Conservation (phyloP, 2,797 vertebrate genomes). For the Danio tinwini region DNA sequence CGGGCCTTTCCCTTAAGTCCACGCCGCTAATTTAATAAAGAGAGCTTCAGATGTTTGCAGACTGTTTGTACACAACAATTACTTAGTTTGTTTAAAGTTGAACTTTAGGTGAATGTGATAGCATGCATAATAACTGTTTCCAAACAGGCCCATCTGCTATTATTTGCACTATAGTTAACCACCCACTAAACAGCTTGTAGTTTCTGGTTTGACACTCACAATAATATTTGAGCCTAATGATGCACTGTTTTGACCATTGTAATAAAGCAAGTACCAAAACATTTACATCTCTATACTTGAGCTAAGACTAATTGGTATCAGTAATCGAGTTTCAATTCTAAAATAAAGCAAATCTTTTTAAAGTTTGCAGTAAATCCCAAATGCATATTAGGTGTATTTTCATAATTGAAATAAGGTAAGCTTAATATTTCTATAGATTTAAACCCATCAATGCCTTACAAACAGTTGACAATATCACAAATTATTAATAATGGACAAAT, state of each 20-base stretch:
- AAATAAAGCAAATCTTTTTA: too few species aligned
- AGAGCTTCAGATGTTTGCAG: neutral
- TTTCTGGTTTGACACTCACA: neutral
- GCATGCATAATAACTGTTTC: neutral
- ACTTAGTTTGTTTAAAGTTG: neutral
- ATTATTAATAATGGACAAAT: neutral
- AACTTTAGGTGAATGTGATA: neutral
- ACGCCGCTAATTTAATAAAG: conserved; percentile 80
- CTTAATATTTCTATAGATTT: too few species aligned
- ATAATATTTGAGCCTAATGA: neutral
- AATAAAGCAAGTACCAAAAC: neutral
- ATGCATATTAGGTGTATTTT: too few species aligned
- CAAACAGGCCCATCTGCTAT: neutral
- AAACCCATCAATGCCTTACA: neutral
- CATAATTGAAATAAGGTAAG: too few species aligned
- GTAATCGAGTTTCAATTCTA: too few species aligned
- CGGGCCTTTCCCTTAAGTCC: conserved; percentile 95
- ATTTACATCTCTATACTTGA: neutral
- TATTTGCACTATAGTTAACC: neutral
- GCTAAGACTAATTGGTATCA: neutral
- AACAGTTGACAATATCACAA: neutral
- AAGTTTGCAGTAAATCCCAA: too few species aligned
- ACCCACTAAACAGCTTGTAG: neutral
- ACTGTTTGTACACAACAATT: neutral
- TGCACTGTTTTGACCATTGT: neutral